Conservation (phyloP, 2,113 vertebrate species). For the Phyllostomus hastatus region DNA sequence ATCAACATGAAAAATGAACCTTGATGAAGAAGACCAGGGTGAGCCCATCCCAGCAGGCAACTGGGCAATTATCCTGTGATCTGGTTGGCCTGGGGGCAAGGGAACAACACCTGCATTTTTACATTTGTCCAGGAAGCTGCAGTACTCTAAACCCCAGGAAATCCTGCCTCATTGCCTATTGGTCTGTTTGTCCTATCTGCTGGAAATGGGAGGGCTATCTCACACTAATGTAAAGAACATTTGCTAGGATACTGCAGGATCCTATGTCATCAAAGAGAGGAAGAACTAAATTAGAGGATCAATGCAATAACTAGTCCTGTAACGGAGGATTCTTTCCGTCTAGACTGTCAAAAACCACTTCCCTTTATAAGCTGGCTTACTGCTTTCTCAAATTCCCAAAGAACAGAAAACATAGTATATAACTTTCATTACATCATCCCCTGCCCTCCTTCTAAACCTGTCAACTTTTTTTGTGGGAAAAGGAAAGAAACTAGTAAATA, state of each 20-base stretch:
- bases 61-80: conserved; percentile 11
- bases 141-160: background rate
- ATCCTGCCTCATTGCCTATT: background rate
- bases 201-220: background rate
- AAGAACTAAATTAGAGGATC: background rate
- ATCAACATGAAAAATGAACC: conserved; percentile 46
- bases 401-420: conserved; percentile 18
- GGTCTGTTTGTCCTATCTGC: background rate
- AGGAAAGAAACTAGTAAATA: background rate
- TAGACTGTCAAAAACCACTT: background rate
- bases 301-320: too few species aligned
- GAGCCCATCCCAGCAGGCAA: background rate
- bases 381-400: conserved; percentile 5
- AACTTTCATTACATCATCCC: background rate
- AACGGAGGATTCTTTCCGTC: background rate
- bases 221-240: background rate
- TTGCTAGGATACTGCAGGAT: background rate
- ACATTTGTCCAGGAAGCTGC: conserved; percentile 1
- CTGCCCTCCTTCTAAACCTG: background rate
- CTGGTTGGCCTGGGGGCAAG: background rate
- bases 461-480: background rate
- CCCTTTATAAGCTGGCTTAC: background rate
- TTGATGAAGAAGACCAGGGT: background rate
- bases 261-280: background rate
- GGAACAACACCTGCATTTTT: conserved; percentile 1